Evolutionary conservation across 2,888 invertebrate species (phyloP).

Genomic region (Philopedon plagiatum): DNA sequence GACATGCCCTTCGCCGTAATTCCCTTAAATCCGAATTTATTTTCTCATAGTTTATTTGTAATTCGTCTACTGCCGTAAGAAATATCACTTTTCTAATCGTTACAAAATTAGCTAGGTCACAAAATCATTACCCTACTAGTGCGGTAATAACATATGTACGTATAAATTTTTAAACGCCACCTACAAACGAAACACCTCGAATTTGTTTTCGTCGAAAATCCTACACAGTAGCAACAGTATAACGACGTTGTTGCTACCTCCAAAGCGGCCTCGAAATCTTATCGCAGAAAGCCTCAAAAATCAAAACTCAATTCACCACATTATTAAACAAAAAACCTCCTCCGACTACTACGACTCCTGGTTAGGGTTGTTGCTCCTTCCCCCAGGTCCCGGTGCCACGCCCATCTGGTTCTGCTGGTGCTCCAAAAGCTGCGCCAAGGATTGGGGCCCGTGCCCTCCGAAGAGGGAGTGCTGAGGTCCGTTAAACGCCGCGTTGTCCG

Average conservation of each 20-base stretch:
- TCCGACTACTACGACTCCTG: constrained; percentile 5
- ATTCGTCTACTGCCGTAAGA: too few species aligned
- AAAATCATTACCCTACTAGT: too few species aligned
- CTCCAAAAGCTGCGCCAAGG: constrained; percentile 83
- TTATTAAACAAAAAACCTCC: background rate
- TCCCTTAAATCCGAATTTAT: too few species aligned
- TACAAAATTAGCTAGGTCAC: too few species aligned
- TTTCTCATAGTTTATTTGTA: too few species aligned
- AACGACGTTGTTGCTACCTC: background rate
- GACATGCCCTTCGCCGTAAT: too few species aligned
- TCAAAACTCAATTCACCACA: background rate
- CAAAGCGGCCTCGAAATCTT: background rate
- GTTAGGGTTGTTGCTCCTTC: background rate
- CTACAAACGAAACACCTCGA: too few species aligned
- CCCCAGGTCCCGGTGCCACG: background rate
- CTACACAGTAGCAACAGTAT: background rate
- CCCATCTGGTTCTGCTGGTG: constrained; percentile 76
- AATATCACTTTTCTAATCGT: too few species aligned
- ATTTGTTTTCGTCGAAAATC: background rate
- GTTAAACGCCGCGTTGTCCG: constrained; percentile 35
- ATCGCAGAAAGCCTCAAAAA: background rate
- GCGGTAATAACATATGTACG: too few species aligned
- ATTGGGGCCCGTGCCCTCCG: constrained; percentile 84
- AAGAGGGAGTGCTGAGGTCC: constrained; percentile 74
- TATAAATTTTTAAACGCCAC: too few species aligned